Evolutionary conservation across 2,113 vertebrate species (phyloP), one percentile per base, ranked within the genome.

Genomic region (Alces alces): DNA sequence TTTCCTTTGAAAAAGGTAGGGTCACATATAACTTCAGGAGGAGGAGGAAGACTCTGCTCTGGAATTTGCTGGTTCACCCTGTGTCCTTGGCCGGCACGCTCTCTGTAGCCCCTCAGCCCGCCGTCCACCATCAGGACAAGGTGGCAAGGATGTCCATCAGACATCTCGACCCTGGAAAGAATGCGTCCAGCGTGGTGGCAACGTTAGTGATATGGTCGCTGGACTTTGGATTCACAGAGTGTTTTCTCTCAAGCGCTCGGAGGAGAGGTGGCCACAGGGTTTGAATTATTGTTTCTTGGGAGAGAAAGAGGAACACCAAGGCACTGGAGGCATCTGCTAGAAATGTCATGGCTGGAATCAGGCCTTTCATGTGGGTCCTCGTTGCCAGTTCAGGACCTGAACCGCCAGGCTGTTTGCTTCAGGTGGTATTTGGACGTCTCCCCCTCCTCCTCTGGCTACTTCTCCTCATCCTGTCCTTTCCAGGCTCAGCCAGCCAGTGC

Each of bases 221-320:
- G 54, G 73, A 58, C 54, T 76, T 79, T 60, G 95, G 47, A 90
- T 52, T 70, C 76, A 21, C 5, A 25, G 55, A 39, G 43, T 36
- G 36, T 58, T 85, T 85, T 79, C 93, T 87, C 82, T 55, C 52
- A 23, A 86, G 91, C 7, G 78, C 80, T 86, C 64, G 1, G 33
- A 93, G 82, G 58, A 92, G 80, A 60, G 86, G 70, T 0, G 0
- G 89, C 6, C 8, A 30, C 25, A 50, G 96, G 70, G 17, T 28
- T 87, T 73, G 90, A 19, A 23, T 95, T 64, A 39, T 78, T 92
- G 82, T 86, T 16, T 90, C 73, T 64, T 73, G 36, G 79, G 61
- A 80, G 64, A 64, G 39, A 54, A 70, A 79, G 70, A 43, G 13
- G 27, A 52, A 2, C 33, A 17, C n/a, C 10, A 19, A 78, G 58